Percentiles rank a stretch among this genome's conserved stretches.
These are phyloP conservation scores for Drosophila paramelanica DNA, from an alignment of 2,888 invertebrate species.

Conservation along the genomic window DNA sequence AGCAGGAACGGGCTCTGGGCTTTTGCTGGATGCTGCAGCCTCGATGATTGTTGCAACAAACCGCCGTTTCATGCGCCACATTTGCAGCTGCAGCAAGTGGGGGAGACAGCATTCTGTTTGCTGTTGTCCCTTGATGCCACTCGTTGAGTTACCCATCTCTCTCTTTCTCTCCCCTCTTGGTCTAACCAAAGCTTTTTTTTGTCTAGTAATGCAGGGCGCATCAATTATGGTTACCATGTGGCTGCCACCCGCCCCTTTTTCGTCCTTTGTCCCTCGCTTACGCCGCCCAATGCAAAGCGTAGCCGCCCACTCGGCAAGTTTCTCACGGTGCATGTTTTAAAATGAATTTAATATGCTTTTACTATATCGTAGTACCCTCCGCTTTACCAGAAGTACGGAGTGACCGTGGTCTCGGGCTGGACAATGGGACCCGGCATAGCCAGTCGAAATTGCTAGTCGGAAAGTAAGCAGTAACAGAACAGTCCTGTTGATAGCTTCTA, in stretches of 20 bases:
- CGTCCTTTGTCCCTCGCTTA: background rate
- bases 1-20: slow-evolving; percentile 27
- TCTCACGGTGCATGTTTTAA: slow-evolving; percentile 70
- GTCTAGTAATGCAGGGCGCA: slow-evolving; percentile 71
- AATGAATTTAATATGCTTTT: slow-evolving; percentile 71
- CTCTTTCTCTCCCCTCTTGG: background rate
- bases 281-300: slow-evolving; percentile 3
- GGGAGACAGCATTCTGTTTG: background rate
- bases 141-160: slow-evolving; percentile 9
- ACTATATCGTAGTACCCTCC: slow-evolving; percentile 24
- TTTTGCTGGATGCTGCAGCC: slow-evolving; percentile 29
- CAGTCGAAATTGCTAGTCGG: too few species aligned
- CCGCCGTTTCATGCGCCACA: slow-evolving; percentile 44
- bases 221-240: slow-evolving; percentile 65
- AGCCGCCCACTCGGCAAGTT: slow-evolving; percentile 62
- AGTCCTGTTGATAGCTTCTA: too few species aligned
- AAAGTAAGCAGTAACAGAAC: too few species aligned
- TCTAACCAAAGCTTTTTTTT: slow-evolving; percentile 27
- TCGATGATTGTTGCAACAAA: slow-evolving; percentile 39
- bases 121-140: slow-evolving; percentile 34
- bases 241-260: background rate
- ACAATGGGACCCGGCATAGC: slow-evolving; percentile 8
- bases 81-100: slow-evolving; percentile 36
- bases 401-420: background rate
- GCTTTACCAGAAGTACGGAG: slow-evolving; percentile 4